phyloP scores from a whole-genome alignment of 1,140 invertebrate genomes.

The Ceratoteleas bidentatus region DNA sequence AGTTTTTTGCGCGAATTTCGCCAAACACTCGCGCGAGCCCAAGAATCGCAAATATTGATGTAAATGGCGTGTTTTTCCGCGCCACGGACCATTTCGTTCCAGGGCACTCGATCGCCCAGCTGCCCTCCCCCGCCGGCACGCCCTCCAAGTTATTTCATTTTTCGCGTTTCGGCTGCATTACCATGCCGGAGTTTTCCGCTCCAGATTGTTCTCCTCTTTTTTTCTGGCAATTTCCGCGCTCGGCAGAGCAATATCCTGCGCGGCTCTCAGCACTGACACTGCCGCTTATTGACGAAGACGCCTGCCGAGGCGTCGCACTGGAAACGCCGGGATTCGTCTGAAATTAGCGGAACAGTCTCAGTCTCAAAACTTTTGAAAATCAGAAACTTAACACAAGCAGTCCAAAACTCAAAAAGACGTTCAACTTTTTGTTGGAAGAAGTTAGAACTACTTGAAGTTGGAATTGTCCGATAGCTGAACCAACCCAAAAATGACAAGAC shows the following conservation, averaged over 20 bases:
- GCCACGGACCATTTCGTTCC: background rate
- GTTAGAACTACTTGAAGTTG: no score
- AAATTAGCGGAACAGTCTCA: conserved; percentile 30
- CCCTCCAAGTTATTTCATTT: conserved; percentile 47
- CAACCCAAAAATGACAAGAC: no score
- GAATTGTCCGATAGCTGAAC: no score
- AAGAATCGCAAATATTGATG: background rate
- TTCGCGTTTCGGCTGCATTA: conserved; percentile 48
- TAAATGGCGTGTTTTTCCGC: background rate
- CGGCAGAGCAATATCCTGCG: conserved; percentile 58
- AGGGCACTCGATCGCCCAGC: background rate
- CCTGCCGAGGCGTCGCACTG: conserved; percentile 33
- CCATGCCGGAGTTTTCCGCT: conserved; percentile 52
- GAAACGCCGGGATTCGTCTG: conserved; percentile 49
- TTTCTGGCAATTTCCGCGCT: conserved; percentile 59
- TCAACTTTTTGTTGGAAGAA: no score
- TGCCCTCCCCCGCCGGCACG: no score
- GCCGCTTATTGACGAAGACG: conserved; percentile 38
- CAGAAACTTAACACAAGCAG: no score
- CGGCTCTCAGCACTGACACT: conserved; percentile 46
- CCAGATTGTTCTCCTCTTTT: conserved; percentile 54
- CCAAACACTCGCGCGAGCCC: background rate
- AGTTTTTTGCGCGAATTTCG: background rate
- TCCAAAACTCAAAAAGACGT: no score
- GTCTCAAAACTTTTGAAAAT: no score